Base-by-base conservation (phyloP, 2,888 invertebrate species). In the Cataglyphis rosenhaueri region DNA sequence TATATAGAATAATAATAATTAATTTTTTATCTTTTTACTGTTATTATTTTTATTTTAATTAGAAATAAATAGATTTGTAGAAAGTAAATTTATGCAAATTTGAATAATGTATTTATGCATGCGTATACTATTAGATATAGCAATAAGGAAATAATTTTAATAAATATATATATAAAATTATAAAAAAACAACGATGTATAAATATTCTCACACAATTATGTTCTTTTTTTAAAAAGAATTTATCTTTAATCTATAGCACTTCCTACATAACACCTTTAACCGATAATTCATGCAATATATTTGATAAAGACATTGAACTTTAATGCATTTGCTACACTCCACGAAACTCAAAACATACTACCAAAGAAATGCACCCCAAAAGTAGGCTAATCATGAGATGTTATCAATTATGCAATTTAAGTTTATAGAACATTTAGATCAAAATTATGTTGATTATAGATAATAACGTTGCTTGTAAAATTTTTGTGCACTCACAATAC, bases 271-370 rank as follows among this genome's bases (percentile, higher is more conserved):
- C 78, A 83, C 87, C 85, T 86, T 87, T 85, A 86, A 87, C 88
- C 88, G 87, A 81, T 82, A 68, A 66, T 82, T 82, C 88, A 88
- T 88, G 88, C 88, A 88, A 87, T 75, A 66, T 82, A 81, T 61
- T 68, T 65, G 65, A 88, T 61, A 68, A 84, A 81, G 62, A 82
- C 79, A 76, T 75, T 70, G 41, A 55, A 83, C 59, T 82, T 85
- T 57, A 79, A 64, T 65, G 66, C 38, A 78, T 78, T 75, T 84
- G 84, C 76, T 87, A 48, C 52, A 83, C 35, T 79, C 75, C 66
- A 57, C 21, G 73, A 83, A 83, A 87, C 76, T 65, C 75, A 44
- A 82, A 29, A 70, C 70, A 59, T 79, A 84, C 84, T 86, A 86
- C 84, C 32, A 82, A 48, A 86, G 64, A 84, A 83, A 86, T 74